phyloP scores from a whole-genome alignment of 2,888 invertebrate genomes.

The Athetis lepigone region DNA sequence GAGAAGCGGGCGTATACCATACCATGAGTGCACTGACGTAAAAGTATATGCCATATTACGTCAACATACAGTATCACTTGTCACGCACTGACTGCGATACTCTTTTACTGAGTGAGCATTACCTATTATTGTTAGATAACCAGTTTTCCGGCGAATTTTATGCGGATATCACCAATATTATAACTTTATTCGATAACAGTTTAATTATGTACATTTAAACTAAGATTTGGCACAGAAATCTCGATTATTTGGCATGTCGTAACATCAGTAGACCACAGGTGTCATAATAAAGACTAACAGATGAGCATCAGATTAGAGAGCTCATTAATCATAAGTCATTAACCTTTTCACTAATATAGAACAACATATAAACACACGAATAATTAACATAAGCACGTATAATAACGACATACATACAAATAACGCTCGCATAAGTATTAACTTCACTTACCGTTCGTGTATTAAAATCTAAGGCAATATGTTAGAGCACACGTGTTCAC shows the following conservation, averaged over 20 bases:
- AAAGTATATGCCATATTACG: not conserved
- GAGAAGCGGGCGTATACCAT: too few species aligned
- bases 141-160: too few species aligned
- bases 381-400: slow-evolving; percentile 29
- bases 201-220: too few species aligned
- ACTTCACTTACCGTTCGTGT: slow-evolving; percentile 27
- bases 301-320: slow-evolving; percentile 19
- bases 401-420: slow-evolving; percentile 29
- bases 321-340: slow-evolving; percentile 7
- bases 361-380: slow-evolving; percentile 8
- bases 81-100: slow-evolving; percentile 20
- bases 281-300: not conserved
- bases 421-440: slow-evolving; percentile 35
- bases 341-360: slow-evolving; percentile 19
- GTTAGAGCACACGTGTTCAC: slow-evolving; percentile 61
- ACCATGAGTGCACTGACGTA: too few species aligned
- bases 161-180: too few species aligned
- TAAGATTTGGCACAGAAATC: not conserved
- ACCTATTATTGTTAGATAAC: too few species aligned
- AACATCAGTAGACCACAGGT: not conserved
- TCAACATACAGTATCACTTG: slow-evolving; percentile 6
- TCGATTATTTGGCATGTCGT: not conserved
- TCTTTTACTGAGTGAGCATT: slow-evolving; percentile 3
- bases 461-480: slow-evolving; percentile 31
- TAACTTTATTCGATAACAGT: too few species aligned